Evolutionary conservation across 2,888 invertebrate genomes (phyloP), one percentile per base, ranked within the genome.

Genomic region (Eupithecia insigniata): DNA sequence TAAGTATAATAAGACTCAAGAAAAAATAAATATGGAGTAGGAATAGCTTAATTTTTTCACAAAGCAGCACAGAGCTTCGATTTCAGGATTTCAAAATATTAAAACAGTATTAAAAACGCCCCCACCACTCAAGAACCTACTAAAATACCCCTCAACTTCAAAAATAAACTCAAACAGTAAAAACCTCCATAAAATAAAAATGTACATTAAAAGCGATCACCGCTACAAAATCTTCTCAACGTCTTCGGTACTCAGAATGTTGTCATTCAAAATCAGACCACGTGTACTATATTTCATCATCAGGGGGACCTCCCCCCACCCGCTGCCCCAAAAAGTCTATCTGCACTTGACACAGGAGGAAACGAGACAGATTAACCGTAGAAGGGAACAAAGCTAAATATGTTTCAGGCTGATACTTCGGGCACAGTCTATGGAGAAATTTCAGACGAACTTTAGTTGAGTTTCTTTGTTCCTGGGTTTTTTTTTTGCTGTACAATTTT

Each of bases 231-330:
- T 71, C 62, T 69, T 60, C 43, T 39, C 39, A 71, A 88, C 84
- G 87, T 93, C 92, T 93, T 90, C 90, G 82, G 83, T 83, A 94
- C 92, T 73, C 60, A 93, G 95, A 91, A 94, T 95, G 95, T 92
- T 95, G 95, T 95, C 95, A 95, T 96, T 96, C 95, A 95, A 95
- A 96, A 95, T 96, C 96, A 95, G 95, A 96, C 96, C 96, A 95
- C 96, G 95, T 95, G 96, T 95, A 95, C 95, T 95, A 96, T 96
- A 96, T 96, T 96, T 96, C 96, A 96, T 96, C 95, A 95, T 95
- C 95, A 95, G 94, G 93, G 87, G 92, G 90, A 78, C 76, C 88
- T 83, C 88, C 87, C 78, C 80, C 79, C 81, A 80, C 83, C 79
- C 82, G 82, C 77, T 71, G 66, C 69, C 71, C 93, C 92, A 90